These are phyloP conservation scores for Heliconius nattereri DNA, from an alignment of 1,140 invertebrate species.

Conservation along the genomic window DNA sequence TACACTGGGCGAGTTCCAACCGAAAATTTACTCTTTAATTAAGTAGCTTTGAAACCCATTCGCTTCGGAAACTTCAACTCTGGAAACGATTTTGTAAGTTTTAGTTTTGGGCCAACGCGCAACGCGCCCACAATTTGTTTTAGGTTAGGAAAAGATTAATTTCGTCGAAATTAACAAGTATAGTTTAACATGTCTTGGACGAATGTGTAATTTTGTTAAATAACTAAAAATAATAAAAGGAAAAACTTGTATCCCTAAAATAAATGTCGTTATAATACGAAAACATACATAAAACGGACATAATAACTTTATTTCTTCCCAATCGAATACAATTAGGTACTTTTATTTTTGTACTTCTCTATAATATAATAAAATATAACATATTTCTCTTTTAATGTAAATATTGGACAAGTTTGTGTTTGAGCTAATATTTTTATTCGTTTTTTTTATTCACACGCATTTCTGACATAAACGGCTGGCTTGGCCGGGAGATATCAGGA, in stretches of 20 bases:
- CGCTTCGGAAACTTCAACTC: background rate
- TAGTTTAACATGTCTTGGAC: background rate
- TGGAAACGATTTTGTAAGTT: slow-evolving; percentile 30
- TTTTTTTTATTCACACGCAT: background rate
- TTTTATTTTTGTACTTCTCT: no score
- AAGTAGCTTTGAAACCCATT: slow-evolving; percentile 30
- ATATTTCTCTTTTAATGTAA: background rate
- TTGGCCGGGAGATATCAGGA: background rate
- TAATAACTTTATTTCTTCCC: no score
- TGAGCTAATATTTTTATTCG: background rate
- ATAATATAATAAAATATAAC: no score
- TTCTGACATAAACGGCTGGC: background rate
- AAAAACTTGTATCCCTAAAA: no score
- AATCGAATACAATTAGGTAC: no score
- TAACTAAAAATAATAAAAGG: background rate
- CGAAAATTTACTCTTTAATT: slow-evolving; percentile 41
- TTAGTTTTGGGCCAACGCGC: slow-evolving; percentile 19
- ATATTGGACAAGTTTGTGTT: background rate
- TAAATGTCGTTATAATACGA: no score
- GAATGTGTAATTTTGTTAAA: background rate
- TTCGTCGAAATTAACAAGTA: background rate
- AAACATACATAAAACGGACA: no score
- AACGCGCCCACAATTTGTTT: slow-evolving; percentile 1
- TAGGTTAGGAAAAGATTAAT: background rate
- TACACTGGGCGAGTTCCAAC: slow-evolving; percentile 12